Evolutionary conservation across 2,113 vertebrate species (phyloP).

Genomic region (Tachuris rubrigastra): DNA sequence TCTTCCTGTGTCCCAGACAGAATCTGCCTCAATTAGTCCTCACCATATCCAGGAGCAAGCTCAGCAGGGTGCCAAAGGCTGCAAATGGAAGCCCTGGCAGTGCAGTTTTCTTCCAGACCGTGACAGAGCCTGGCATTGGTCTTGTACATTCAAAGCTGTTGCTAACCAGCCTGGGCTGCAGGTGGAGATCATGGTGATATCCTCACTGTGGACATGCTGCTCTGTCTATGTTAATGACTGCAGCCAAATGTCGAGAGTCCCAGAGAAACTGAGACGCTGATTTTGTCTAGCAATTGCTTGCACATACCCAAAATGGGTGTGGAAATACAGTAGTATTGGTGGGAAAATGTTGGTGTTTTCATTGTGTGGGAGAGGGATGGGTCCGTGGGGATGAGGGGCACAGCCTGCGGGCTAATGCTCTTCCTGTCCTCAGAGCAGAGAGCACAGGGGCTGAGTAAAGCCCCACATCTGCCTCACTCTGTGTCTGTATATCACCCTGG

Average conservation of each 20-base stretch:
- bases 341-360: background rate
- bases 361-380: background rate
- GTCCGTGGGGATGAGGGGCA: too few relatives aligned
- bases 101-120: background rate
- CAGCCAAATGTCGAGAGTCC: background rate
- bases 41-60: background rate
- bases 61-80: background rate
- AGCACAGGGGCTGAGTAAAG: background rate
- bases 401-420: background rate
- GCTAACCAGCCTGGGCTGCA: background rate
- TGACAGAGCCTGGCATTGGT: background rate
- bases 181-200: too few relatives aligned
- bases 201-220: background rate
- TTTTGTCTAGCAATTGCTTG: background rate
- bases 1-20: background rate
- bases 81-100: background rate
- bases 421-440: background rate
- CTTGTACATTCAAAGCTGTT: rapidly evolving
- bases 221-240: background rate
- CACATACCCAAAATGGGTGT: background rate
- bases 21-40: background rate
- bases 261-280: background rate
- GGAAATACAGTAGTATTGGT: background rate
- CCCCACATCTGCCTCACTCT: background rate
- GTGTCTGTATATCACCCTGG: background rate